phyloP scores from a whole-genome alignment of 2,113 vertebrate genomes.

The Ginglymostoma cirratum region DNA sequence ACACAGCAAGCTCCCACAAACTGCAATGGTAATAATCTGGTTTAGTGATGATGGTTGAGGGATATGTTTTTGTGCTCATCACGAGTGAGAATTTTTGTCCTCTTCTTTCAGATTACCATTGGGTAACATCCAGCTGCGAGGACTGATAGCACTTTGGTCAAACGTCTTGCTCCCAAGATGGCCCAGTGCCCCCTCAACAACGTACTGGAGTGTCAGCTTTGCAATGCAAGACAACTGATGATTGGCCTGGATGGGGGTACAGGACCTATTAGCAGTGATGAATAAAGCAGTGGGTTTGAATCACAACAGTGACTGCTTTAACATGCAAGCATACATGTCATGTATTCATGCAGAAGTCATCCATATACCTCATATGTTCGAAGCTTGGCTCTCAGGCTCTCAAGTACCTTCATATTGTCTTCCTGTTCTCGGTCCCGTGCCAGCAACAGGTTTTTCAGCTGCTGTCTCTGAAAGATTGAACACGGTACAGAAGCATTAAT shows the following conservation, averaged over 20 bases:
- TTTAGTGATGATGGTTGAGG: neutral
- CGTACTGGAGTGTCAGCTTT: neutral
- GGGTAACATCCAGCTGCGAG: neutral
- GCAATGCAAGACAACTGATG: neutral
- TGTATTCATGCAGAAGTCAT: neutral
- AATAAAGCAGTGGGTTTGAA: neutral
- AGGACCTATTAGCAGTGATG: neutral
- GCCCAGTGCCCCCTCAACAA: neutral
- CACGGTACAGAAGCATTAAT: neutral
- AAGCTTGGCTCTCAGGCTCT: slow-evolving; percentile 80
- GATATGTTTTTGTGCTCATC: neutral
- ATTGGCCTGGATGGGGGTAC: neutral
- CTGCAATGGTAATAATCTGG: neutral
- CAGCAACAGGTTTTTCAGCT: slow-evolving; percentile 67
- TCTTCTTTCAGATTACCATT: neutral
- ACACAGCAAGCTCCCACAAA: neutral
- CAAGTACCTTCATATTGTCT: slow-evolving; percentile 69
- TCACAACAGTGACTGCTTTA: neutral
- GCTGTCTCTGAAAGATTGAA: slow-evolving; percentile 68
- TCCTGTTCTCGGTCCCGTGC: slow-evolving; percentile 77
- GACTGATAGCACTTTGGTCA: neutral
- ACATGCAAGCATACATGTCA: neutral
- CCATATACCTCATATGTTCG: slow-evolving; percentile 72
- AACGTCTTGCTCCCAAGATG: neutral
- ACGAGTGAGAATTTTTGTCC: neutral